These are phyloP conservation scores for Drosophila tsacasi DNA, from an alignment of 1,140 invertebrate species.

Conservation along the genomic window DNA sequence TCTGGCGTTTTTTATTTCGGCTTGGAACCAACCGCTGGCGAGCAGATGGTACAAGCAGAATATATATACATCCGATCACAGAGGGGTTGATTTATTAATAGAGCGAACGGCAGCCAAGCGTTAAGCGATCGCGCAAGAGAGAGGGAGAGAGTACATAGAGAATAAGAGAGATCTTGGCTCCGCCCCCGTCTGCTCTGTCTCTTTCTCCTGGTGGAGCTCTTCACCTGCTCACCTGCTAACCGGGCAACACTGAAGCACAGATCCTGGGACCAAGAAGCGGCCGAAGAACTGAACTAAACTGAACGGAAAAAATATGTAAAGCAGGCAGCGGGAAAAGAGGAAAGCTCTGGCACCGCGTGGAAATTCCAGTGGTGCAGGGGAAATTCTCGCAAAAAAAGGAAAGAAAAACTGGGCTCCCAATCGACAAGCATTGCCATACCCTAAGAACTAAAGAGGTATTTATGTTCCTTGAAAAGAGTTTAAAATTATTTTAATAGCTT, in stretches of 20 bases:
- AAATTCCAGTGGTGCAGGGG: slow-evolving; percentile 53
- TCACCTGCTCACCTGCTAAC: slow-evolving; percentile 42
- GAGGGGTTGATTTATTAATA: slow-evolving; percentile 75
- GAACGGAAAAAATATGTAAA: not conserved
- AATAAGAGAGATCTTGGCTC: slow-evolving; percentile 33
- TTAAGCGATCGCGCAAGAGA: slow-evolving; percentile 18
- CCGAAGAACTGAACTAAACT: not conserved
- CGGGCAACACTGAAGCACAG: slow-evolving; percentile 58
- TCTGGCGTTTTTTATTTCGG: not conserved
- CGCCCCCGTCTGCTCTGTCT: slow-evolving; percentile 6
- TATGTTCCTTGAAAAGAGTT: not conserved
- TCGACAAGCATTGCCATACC: slow-evolving; percentile 21
- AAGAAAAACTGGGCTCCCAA: slow-evolving; percentile 13
- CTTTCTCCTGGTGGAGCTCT: slow-evolving; percentile 17
- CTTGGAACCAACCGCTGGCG: slow-evolving; percentile 34
- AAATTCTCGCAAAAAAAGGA: slow-evolving; percentile 20
- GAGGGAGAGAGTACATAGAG: slow-evolving; percentile 1
- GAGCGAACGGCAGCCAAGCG: slow-evolving; percentile 47
- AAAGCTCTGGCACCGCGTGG: slow-evolving; percentile 15
- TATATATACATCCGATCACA: slow-evolving; percentile 12
- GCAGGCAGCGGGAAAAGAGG: not conserved
- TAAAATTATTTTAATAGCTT: not conserved
- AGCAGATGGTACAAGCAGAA: slow-evolving; percentile 37
- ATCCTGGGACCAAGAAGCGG: slow-evolving; percentile 5
- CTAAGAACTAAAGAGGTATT: not conserved